Base-by-base conservation (phyloP, 2,113 vertebrate genomes). In the Diglossa brunneiventris region DNA sequence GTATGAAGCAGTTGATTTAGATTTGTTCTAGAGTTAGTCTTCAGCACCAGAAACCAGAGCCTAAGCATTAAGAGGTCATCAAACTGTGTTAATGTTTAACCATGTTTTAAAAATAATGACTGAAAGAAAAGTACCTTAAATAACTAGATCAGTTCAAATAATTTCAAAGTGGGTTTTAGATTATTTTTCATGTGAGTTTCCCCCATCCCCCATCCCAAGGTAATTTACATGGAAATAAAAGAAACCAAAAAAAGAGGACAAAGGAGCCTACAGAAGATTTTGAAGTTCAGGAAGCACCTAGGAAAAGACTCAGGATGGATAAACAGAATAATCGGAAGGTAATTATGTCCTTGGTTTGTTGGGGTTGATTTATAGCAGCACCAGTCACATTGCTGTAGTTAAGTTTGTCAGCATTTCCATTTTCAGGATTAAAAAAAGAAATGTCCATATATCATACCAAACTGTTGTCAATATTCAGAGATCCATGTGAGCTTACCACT, bases 281-380 rank as follows among this genome's bases (percentile, higher is more conserved):
- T 30, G 98, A 97, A 59, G 81, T 79, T 53, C 97, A 98, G 90
- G 98, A 97, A 49, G 88, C 92, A 66, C 97, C 98, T 91, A 96
- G 98, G 95, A 98, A 98, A 93, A 97, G 98, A 91, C 98, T 98
- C 94, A 96, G 98, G 95, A 96, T 94, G 44, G 98, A 98, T 89
- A 98, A 97, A 96, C 98, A 97, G 69, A 92, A 97, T 96, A 98
- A 97, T 94, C 97, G 96, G 96, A 98, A 98, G 98, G 98, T 98
- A 98, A 97, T 83, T 75, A 67, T 85, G 69, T 75, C 3, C 7
- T 79, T 83, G 90, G 85, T 55, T 92, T 89, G 87, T 92, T 82
- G 74, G 89, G 84, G 49, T 96, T 85, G 42, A 59, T 94, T 95
- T 84, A 31, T 94, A 78, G 87, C 95, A 89, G 83, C 55, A 53